A percentile compares a stretch with the other conserved stretches of the same genome.
Conservation (phyloP, 2,113 vertebrate species). For the Crotalus helleri region DNA sequence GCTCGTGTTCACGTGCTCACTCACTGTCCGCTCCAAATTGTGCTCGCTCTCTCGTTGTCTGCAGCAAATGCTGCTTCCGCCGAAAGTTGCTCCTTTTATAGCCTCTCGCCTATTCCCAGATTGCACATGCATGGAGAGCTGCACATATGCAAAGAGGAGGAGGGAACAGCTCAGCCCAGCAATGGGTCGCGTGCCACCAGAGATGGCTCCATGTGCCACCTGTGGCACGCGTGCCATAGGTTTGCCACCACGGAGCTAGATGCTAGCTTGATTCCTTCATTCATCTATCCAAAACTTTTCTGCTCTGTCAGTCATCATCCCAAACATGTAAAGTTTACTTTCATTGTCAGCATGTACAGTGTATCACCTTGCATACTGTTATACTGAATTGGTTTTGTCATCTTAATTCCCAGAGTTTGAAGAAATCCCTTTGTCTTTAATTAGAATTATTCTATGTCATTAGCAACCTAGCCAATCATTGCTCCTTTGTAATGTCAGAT, state of each 20-base stretch:
- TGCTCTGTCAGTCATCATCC: not conserved
- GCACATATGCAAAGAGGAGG: no score
- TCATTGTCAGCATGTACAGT: not conserved
- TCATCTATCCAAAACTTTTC: not conserved
- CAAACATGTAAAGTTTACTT: not conserved
- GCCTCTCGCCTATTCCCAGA: no score
- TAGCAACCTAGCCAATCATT: not conserved
- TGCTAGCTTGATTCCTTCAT: not conserved
- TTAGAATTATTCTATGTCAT: not conserved
- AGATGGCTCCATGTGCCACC: no score
- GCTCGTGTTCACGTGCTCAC: no score
- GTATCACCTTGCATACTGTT: not conserved
- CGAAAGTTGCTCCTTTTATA: no score
- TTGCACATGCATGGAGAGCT: no score
- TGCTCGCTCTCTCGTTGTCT: no score
- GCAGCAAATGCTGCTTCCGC: no score
- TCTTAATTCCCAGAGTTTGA: not conserved
- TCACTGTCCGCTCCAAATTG: no score
- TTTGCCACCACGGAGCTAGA: not conserved
- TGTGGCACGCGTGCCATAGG: no score
- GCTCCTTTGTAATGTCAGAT: not conserved
- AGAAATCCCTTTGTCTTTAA: not conserved
- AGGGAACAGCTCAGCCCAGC: no score
- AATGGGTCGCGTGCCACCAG: no score
- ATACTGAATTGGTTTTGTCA: not conserved